Conservation (phyloP, 2,888 invertebrate genomes). For the Stegana nigrithorax region DNA sequence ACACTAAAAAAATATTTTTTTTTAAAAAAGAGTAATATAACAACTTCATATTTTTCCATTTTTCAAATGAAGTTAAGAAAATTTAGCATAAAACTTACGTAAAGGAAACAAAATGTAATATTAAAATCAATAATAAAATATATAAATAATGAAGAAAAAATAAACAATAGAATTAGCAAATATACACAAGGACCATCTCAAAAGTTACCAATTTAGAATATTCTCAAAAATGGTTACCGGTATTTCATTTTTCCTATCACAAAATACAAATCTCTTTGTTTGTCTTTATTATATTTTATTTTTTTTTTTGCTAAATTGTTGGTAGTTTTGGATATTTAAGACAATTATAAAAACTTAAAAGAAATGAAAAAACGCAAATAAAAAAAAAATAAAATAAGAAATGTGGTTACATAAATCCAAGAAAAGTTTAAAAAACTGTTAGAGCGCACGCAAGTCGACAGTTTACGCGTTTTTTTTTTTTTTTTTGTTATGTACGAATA, state of each 20-base stretch:
- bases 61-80: no score
- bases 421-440: conserved; percentile 9
- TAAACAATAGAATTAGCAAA: conserved; percentile 51
- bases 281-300: conserved; percentile 11
- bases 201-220: conserved; percentile 81
- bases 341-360: conserved; percentile 18
- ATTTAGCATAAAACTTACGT: no score
- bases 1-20: neutral
- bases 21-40: no score
- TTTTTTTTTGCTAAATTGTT: conserved; percentile 11
- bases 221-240: conserved; percentile 17
- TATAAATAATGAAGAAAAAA: conserved; percentile 27
- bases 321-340: neutral
- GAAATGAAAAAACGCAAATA: neutral
- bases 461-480: neutral
- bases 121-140: no score
- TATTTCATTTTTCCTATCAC: conserved; percentile 7
- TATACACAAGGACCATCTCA: conserved; percentile 88
- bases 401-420: conserved; percentile 5
- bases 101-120: no score
- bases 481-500: neutral
- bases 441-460: neutral
- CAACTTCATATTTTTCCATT: no score
- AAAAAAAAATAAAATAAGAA: conserved; percentile 24
- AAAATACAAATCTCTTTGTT: no score